Conservation (phyloP, 1,140 invertebrate genomes). For the Chironomus tepperi region DNA sequence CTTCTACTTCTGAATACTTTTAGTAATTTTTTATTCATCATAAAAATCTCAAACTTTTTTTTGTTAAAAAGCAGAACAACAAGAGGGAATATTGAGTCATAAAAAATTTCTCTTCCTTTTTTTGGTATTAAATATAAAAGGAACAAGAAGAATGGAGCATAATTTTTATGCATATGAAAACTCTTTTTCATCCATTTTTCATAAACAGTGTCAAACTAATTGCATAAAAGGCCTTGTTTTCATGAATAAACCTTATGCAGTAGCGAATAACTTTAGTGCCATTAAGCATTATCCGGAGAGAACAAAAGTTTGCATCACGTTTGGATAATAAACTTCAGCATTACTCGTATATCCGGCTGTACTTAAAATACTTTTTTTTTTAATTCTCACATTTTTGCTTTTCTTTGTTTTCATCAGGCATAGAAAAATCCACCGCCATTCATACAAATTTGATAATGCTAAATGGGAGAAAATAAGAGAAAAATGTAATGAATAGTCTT, state of each 20-base stretch:
- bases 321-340: conserved; percentile 9
- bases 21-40: too few relatives aligned
- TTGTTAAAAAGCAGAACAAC: too few relatives aligned
- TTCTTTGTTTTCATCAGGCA: background rate
- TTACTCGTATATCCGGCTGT: background rate
- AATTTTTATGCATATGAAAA: background rate
- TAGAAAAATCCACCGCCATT: background rate
- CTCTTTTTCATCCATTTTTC: background rate
- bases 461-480: background rate
- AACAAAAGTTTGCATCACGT: conserved; percentile 4
- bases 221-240: background rate
- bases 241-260: background rate
- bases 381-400: background rate
- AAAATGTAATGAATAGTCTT: too few relatives aligned
- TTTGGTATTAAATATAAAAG: background rate
- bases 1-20: too few relatives aligned
- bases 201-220: background rate
- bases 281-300: conserved; percentile 6
- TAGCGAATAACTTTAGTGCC: background rate
- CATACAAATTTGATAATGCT: background rate
- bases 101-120: background rate
- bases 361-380: background rate
- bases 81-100: background rate
- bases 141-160: background rate
- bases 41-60: too few relatives aligned